phyloP scores from a whole-genome alignment of 2,797 vertebrate species.

The Haliaeetus vocifer region DNA sequence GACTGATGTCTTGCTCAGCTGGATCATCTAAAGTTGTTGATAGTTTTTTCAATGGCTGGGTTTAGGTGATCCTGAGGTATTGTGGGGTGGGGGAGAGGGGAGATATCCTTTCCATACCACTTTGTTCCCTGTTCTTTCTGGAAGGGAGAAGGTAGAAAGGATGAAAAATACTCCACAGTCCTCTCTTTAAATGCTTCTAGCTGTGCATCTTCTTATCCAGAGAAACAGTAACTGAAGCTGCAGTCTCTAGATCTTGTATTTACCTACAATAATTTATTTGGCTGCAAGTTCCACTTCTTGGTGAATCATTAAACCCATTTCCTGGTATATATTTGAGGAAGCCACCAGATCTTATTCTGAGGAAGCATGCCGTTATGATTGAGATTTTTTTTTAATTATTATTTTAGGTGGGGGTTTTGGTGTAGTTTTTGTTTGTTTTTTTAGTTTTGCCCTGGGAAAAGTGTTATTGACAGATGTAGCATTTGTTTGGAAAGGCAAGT shows the following conservation, averaged over 20 bases:
- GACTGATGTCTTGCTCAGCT: neutral
- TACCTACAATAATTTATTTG: neutral
- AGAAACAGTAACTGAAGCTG: neutral
- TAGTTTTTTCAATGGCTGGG: neutral
- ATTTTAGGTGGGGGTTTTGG: neutral
- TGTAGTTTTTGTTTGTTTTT: neutral
- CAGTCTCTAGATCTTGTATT: neutral
- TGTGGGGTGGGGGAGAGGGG: too few relatives aligned
- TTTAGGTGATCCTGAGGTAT: neutral
- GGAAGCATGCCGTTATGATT: rapidly evolving
- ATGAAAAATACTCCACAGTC: neutral
- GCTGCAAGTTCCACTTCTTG: neutral
- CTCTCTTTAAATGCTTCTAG: neutral
- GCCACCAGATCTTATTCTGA: neutral
- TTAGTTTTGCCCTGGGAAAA: neutral
- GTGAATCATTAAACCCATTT: neutral
- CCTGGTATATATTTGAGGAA: neutral
- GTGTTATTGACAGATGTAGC: neutral
- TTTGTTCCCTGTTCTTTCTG: neutral
- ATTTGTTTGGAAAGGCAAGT: neutral
- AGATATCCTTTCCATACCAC: neutral
- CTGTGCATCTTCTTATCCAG: neutral
- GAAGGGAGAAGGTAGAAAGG: neutral
- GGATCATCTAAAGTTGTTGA: neutral
- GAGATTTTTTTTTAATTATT: neutral